Evolutionary conservation across 2,113 vertebrate genomes (phyloP).

Genomic region (Carassius auratus): DNA sequence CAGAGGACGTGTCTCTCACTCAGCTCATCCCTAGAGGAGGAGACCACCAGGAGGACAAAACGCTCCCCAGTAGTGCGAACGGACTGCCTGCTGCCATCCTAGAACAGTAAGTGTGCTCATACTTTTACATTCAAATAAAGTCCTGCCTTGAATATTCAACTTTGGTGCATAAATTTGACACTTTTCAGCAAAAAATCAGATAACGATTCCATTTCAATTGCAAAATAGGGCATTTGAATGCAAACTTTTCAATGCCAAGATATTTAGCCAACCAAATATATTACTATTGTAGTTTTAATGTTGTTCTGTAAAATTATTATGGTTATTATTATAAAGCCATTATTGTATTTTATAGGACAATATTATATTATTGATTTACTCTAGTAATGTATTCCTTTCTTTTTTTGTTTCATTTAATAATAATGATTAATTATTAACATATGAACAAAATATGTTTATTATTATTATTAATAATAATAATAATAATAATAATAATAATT

Average conservation of each 20-base stretch:
- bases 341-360: neutral
- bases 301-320: neutral
- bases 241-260: neutral
- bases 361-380: neutral
- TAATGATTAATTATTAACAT: too few relatives aligned
- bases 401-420: neutral
- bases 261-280: neutral
- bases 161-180: neutral
- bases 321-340: neutral
- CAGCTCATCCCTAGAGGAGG: constrained; percentile 85
- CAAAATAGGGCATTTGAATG: too few relatives aligned
- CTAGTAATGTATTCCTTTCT: neutral
- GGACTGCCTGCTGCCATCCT: constrained; percentile 74
- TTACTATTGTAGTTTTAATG: neutral
- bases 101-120: constrained; percentile 39
- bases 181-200: neutral
- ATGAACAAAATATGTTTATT: too few relatives aligned
- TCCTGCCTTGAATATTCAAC: neutral
- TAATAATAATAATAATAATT: too few relatives aligned
- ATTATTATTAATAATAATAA: too few relatives aligned
- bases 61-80: constrained; percentile 73
- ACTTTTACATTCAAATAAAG: too few relatives aligned
- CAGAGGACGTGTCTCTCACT: constrained; percentile 77
- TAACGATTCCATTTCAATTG: neutral
- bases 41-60: constrained; percentile 80